Conservation (phyloP, 1,140 invertebrate genomes). For the Drosophila lacteicornis region DNA sequence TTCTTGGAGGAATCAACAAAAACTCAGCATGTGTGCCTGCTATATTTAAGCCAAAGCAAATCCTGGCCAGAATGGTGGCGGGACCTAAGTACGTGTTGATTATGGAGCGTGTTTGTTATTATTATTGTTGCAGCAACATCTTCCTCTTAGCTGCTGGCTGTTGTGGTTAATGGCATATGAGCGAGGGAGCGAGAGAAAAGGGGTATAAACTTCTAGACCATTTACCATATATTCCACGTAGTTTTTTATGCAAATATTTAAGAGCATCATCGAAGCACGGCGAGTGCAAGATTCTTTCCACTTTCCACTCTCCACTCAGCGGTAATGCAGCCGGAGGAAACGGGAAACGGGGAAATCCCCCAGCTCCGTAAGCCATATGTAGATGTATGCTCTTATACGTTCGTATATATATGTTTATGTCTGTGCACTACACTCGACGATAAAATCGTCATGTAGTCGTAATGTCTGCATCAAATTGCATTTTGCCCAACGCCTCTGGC, state of each 20-base stretch:
- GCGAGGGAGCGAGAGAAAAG: constrained; percentile 13
- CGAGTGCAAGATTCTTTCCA: constrained; percentile 61
- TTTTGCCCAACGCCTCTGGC: constrained; percentile 58
- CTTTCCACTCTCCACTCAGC: constrained; percentile 49
- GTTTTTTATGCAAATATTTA: constrained; percentile 83
- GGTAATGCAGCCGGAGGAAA: constrained; percentile 26
- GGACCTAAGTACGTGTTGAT: constrained; percentile 77
- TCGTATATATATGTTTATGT: constrained; percentile 64
- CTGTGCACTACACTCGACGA: constrained; percentile 77
- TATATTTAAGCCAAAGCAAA: constrained; percentile 17
- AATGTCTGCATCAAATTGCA: constrained; percentile 82
- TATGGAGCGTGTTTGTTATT: constrained; percentile 67
- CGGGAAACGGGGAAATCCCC: not conserved
- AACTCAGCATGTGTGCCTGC: constrained; percentile 5
- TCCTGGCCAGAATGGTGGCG: constrained; percentile 34
- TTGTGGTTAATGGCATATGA: constrained; percentile 66
- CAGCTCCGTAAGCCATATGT: constrained; percentile 65
- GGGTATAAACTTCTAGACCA: constrained; percentile 71
- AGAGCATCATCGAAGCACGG: constrained; percentile 78
- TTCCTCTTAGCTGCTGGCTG: constrained; percentile 17
- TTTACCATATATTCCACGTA: constrained; percentile 80
- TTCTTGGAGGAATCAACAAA: constrained; percentile 7
- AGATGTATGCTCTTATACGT: constrained; percentile 60
- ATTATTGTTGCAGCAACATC: constrained; percentile 49
- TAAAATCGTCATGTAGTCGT: constrained; percentile 83